These are phyloP conservation scores for Catalaphyllia jardinei DNA, from an alignment of 64 coral and sea anemone genomes.

Conservation along the genomic window DNA sequence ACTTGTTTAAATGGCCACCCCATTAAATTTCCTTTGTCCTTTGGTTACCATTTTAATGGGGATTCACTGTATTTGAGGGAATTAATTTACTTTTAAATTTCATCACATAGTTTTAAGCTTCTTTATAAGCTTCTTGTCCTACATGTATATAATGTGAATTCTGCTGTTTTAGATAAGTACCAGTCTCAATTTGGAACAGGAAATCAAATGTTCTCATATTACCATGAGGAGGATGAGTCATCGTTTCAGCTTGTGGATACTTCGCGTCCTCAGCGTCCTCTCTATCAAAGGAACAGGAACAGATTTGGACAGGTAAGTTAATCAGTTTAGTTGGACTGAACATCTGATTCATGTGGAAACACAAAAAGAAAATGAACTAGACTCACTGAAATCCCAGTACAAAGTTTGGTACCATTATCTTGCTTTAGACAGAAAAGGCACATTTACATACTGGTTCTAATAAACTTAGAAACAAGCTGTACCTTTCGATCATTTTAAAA, in stretches of 20 bases:
- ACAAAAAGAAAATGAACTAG: too few species aligned
- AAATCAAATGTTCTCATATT: constrained; percentile 96
- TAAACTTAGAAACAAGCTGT: too few species aligned
- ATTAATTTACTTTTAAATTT: too few species aligned
- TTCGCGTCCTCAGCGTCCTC: constrained; percentile 88
- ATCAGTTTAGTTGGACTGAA: neutral
- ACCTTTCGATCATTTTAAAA: too few species aligned
- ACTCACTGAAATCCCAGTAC: too few species aligned
- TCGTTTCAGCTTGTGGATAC: constrained; percentile 97
- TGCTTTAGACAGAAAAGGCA: neutral
- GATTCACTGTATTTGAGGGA: too few species aligned
- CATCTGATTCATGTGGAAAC: neutral
- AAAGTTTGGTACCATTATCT: too few species aligned
- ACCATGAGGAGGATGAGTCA: constrained; percentile 97
- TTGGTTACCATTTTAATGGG: too few species aligned
- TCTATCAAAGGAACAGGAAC: constrained; percentile 91
- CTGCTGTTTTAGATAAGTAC: constrained; percentile 80
- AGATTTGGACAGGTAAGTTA: constrained; percentile 77
- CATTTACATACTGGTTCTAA: neutral
- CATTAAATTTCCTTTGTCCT: too few species aligned
- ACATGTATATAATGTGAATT: neutral
- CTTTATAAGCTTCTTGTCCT: too few species aligned
- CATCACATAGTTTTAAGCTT: too few species aligned
- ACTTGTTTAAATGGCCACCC: too few species aligned
- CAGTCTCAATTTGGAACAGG: constrained; percentile 99